Percentiles rank a stretch among this genome's conserved stretches.
Conservation (phyloP, 2,113 vertebrate genomes). For the Zosterops borbonicus region DNA sequence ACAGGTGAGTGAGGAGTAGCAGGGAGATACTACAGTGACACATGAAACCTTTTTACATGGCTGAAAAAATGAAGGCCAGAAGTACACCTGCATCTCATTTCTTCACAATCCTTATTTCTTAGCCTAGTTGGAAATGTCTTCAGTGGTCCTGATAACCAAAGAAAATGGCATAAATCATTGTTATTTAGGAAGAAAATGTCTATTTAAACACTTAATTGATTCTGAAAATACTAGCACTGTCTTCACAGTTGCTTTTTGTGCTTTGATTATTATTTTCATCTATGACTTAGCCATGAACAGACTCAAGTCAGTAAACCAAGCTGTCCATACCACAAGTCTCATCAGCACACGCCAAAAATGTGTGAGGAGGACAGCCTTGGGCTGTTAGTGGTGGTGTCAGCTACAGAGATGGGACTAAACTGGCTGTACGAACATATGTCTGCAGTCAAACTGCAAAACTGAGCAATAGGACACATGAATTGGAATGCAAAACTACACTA, state of each 20-base stretch:
- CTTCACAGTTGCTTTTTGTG: not conserved
- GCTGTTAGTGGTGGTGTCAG: not conserved
- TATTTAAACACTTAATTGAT: not conserved
- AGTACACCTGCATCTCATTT: not conserved
- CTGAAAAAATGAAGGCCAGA: not conserved
- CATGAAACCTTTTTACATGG: not conserved
- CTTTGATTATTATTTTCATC: not conserved
- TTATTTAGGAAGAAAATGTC: not conserved
- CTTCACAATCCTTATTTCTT: not conserved
- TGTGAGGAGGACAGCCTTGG: not conserved
- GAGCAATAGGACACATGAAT: not conserved
- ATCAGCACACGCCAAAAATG: fast-evolving
- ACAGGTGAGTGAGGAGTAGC: not conserved
- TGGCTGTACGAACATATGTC: not conserved
- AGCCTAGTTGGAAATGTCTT: not conserved
- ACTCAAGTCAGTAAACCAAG: not conserved
- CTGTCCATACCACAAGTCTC: not conserved
- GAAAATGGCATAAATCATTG: not conserved
- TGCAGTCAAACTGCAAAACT: not conserved
- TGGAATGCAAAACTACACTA: not conserved
- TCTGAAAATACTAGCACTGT: not conserved
- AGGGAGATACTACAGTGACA: not conserved
- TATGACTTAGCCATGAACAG: not conserved
- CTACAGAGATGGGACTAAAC: not conserved
- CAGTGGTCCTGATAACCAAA: not conserved